Evolutionary conservation across 2,113 vertebrate species (phyloP).

Genomic region (Gymnogyps californianus): DNA sequence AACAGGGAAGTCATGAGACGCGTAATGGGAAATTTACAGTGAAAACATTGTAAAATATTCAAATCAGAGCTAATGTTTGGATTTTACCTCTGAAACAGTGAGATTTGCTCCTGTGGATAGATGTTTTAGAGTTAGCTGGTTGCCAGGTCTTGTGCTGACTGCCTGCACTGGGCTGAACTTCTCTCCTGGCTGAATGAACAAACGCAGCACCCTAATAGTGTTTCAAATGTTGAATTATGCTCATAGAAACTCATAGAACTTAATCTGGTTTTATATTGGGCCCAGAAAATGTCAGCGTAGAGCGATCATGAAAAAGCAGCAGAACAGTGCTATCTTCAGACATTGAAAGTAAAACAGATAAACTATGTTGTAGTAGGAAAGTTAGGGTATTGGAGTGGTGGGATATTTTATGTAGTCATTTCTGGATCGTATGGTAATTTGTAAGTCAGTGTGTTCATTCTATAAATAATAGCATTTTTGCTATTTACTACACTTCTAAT

Average conservation of each 20-base stretch:
- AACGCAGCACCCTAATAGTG: background rate
- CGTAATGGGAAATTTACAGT: background rate
- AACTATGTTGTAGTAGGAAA: background rate
- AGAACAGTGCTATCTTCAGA: background rate
- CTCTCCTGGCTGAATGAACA: background rate
- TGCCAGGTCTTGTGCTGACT: background rate
- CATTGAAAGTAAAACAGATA: background rate
- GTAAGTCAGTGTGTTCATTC: background rate
- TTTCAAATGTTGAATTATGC: background rate
- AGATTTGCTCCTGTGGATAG: background rate
- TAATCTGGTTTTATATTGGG: background rate
- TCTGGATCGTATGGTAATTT: background rate
- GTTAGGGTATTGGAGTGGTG: background rate
- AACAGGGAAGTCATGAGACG: background rate
- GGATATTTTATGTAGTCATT: background rate
- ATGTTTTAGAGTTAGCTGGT: background rate
- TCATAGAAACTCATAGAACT: background rate
- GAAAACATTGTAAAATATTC: background rate
- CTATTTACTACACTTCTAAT: background rate
- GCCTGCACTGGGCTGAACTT: background rate
- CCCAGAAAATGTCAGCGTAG: background rate
- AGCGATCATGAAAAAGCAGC: background rate
- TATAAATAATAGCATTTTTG: background rate
- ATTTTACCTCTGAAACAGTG: background rate
- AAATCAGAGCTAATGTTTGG: background rate